phyloP scores from a whole-genome alignment of 1,140 invertebrate species.

The Papilio dardanus region DNA sequence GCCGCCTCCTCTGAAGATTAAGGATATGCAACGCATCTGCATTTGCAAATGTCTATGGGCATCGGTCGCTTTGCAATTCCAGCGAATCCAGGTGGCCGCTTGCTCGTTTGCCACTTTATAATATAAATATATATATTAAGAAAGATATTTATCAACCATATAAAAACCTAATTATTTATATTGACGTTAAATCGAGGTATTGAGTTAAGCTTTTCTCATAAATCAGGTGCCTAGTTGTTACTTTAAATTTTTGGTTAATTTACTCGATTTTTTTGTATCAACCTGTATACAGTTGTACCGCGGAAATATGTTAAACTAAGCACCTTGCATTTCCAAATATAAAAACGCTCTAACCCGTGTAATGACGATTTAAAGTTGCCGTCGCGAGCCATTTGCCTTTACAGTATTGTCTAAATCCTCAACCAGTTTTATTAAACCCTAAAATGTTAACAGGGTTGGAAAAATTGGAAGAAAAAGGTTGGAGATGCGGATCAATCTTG shows the following conservation, averaged over 20 bases:
- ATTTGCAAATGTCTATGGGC: too few species aligned
- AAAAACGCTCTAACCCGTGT: slow-evolving; percentile 71
- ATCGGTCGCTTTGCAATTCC: too few species aligned
- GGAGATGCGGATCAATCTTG: slow-evolving; percentile 39
- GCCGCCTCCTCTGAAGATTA: too few species aligned
- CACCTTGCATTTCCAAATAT: slow-evolving; percentile 56
- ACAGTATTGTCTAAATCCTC: slow-evolving; percentile 57
- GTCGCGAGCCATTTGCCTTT: slow-evolving; percentile 66
- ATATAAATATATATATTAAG: too few species aligned
- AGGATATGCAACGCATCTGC: too few species aligned
- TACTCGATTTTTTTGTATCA: slow-evolving; percentile 31
- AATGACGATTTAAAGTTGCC: slow-evolving; percentile 70
- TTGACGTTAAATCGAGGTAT: too few species aligned
- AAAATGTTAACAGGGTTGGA: background rate
- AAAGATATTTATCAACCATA: too few species aligned
- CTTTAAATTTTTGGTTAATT: background rate
- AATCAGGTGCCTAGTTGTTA: too few species aligned
- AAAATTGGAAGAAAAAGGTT: slow-evolving; percentile 18
- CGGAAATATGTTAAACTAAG: slow-evolving; percentile 55
- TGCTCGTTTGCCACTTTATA: too few species aligned
- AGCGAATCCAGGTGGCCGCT: too few species aligned
- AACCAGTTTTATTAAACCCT: slow-evolving; percentile 38
- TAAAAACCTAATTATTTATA: too few species aligned
- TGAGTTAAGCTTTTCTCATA: too few species aligned
- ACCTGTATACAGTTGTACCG: slow-evolving; percentile 49